Percentiles rank a stretch among this genome's conserved stretches.
phyloP scores from a whole-genome alignment of 2,888 invertebrate species.

The Acrobasis suavella region DNA sequence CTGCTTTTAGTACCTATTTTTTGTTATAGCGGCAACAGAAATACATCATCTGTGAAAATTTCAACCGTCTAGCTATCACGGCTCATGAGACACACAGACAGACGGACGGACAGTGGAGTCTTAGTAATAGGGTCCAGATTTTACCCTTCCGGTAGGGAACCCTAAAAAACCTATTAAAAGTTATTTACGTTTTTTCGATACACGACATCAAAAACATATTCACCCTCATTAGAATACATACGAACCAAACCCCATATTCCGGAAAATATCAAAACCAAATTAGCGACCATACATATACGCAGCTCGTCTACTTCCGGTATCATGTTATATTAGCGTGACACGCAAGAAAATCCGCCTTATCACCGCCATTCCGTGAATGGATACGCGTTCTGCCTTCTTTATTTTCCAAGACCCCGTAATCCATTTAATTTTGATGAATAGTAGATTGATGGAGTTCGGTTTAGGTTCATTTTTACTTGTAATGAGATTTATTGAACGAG shows the following conservation, averaged over 20 bases:
- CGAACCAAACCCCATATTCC: background rate
- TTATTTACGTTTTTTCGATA: too few relatives aligned
- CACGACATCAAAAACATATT: too few relatives aligned
- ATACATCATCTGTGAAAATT: too few relatives aligned
- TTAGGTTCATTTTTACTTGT: background rate
- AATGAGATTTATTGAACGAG: background rate
- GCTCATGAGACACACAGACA: too few relatives aligned
- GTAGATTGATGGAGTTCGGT: background rate
- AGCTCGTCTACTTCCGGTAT: background rate
- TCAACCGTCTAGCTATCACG: too few relatives aligned
- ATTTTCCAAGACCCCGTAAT: conserved; percentile 5
- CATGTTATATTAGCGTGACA: conserved; percentile 15
- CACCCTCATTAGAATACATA: too few relatives aligned
- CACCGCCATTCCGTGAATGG: conserved; percentile 5
- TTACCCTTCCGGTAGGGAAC: too few relatives aligned
- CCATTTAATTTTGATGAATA: background rate
- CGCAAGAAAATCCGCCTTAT: conserved; percentile 12
- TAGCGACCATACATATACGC: background rate
- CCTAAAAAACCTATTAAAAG: too few relatives aligned
- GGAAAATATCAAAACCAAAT: background rate
- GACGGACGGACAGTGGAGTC: too few relatives aligned
- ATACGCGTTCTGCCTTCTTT: conserved; percentile 8
- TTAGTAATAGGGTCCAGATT: too few relatives aligned
- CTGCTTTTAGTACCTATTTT: too few relatives aligned
- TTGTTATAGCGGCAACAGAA: too few relatives aligned